Base-by-base conservation (phyloP, 2,113 vertebrate genomes). In the Addax nasomaculatus region DNA sequence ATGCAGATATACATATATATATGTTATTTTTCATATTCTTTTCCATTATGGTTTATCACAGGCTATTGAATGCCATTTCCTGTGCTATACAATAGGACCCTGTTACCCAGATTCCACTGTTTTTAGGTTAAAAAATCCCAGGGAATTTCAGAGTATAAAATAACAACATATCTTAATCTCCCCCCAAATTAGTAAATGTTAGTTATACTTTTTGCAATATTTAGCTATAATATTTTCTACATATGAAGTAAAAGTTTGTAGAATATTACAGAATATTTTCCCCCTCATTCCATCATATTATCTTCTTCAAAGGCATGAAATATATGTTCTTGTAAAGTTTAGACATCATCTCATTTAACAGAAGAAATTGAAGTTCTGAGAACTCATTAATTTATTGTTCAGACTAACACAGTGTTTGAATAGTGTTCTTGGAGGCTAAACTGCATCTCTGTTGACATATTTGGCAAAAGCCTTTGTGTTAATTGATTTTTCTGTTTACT, bases 401-500 rank as follows among this genome's bases (percentile, higher is more conserved):
- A 96, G 51, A 79, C 8, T 55, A 93, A n/a, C 19, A 64, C 2
- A 43, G 3, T 14, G 25, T 95, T 49, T 76, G 70, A 86, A n/a
- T 58, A 6, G 29, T 86, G 12, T 62, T 87, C 33, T 81, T 90
- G 30, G 29, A 51, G 19, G n/a, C 95, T 91, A 85, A 67, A 57
- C 2, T 29, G 43, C 23, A 76, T 62, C 36, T 89, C 43, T 62
- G 30, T 76, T 89, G 16, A 87, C 84, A 92, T 49, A 57, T 70
- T 86, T 95, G 84, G 86, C 55, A 85, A 55, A 85, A 84, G 11
- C 17, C 64, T 39, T 79, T 83, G 39, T 76, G 8, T 73, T 51
- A 85, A 81, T 94, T 76, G 86, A 73, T 79, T 97, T 98, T 97
- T 95, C 64, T 96, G 4, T 73, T 88, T 88, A 81, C 70, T 73